Conservation (phyloP, 2,113 vertebrate genomes). For the Brevimyrus niger region DNA sequence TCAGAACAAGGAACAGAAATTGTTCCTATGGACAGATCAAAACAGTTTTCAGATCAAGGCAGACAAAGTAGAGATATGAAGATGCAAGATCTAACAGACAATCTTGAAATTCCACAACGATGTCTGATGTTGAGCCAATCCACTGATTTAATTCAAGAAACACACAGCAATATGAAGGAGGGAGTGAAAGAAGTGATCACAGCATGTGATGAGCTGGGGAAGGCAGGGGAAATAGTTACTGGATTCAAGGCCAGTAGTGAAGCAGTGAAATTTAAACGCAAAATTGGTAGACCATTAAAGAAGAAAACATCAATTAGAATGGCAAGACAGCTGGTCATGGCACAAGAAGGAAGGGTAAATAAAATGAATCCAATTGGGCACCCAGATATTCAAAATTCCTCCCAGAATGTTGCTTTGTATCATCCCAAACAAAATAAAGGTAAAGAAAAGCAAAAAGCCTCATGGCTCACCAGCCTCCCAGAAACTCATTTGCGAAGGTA, state of each 20-base stretch:
- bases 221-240: background rate
- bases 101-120: background rate
- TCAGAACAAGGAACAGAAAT: background rate
- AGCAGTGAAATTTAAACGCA: slow-evolving; percentile 11
- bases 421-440: background rate
- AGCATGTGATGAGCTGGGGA: background rate
- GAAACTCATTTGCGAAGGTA: slow-evolving; percentile 21
- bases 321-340: slow-evolving; percentile 8
- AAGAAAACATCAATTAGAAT: background rate
- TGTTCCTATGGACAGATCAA: background rate
- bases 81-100: background rate
- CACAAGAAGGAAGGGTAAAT: background rate
- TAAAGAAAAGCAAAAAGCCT: slow-evolving; percentile 9
- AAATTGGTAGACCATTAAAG: slow-evolving; percentile 19
- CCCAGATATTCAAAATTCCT: background rate
- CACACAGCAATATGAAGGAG: background rate
- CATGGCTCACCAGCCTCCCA: background rate
- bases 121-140: background rate
- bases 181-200: background rate
- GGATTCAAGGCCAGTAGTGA: background rate
- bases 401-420: background rate
- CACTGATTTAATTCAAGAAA: background rate
- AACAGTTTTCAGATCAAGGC: background rate
- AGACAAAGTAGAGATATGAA: background rate
- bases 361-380: background rate